Base-by-base conservation (phyloP, 1,140 invertebrate genomes). In the Drosophila obscura region DNA sequence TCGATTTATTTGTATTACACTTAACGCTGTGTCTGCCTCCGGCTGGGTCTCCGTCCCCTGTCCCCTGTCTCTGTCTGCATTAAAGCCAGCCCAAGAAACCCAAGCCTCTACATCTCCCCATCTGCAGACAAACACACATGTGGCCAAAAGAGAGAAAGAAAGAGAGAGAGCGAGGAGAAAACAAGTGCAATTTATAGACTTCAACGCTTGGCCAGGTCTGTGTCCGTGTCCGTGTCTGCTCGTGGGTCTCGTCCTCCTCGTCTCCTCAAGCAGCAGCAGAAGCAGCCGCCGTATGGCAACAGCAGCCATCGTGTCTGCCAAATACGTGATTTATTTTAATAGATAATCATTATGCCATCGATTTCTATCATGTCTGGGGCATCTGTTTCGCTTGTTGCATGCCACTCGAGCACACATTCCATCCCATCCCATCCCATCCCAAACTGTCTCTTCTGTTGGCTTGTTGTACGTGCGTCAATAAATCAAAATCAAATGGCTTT, bases 321-420 rank as follows among this genome's bases (percentile, higher is more conserved):
- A 80, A 88, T 89, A 89, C 83, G 83, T 88, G 83, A 88, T 88
- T 89, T 88, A 88, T 88, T 88, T 88, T 88, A 88, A 88, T 88
- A 89, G 83, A 88, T 88, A 88, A 88, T 88, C 83, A 87, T 87
- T 87, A 87, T 69, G 80, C 83, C 79, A 88, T 89, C 84, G 80
- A 88, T 88, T 88, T 79, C 52, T 77, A 71, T 87, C 73, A 61
- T 67, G 78, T 77, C 63, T 72, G 63, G 44, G 61, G 53, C 4
- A 52, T 63, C 63, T 65, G 79, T 64, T 64, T 67, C 63, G 82
- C 81, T 87, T 85, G 81, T 85, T 85, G 81, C 81, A 85, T 84
- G 80, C 61, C 48, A 39, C 35, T 13, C 31, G 3, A 35, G 8
- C 31, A 0, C 9, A 9, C 28, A 8, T 1, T 6, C 7, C 16